These are phyloP conservation scores for Pterocles orientalis DNA, from an alignment of 2,113 vertebrate species.

Conservation along the genomic window DNA sequence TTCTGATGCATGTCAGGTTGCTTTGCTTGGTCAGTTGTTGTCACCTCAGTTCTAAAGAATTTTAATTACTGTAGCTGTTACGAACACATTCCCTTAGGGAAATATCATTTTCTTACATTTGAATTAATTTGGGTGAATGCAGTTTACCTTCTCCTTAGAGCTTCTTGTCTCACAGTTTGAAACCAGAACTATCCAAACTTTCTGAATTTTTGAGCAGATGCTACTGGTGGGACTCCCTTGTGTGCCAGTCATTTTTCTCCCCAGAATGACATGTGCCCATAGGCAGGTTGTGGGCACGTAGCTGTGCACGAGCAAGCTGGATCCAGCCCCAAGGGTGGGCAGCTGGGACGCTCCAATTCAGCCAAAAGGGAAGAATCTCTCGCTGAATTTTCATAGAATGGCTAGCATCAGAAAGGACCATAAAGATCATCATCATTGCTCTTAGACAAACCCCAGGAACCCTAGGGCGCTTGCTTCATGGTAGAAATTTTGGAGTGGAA, in stretches of 20 bases:
- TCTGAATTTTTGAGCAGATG: constrained; percentile 30
- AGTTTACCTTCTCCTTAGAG: constrained; percentile 12
- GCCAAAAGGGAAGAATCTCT: neutral
- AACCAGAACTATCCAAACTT: constrained; percentile 33
- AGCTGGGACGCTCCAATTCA: neutral
- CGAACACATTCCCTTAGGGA: constrained; percentile 6
- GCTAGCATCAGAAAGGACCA: too few relatives aligned
- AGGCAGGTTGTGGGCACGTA: neutral
- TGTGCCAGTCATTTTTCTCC: constrained; percentile 21
- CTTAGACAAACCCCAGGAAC: neutral
- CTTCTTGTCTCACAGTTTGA: constrained; percentile 3
- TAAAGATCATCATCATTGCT: neutral
- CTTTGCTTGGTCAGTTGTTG: constrained; percentile 53
- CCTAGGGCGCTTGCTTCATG: neutral
- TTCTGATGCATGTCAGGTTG: constrained; percentile 40
- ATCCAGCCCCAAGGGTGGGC: neutral
- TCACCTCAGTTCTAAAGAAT: constrained; percentile 45
- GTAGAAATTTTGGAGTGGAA: neutral
- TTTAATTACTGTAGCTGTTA: constrained; percentile 55
- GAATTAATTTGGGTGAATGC: constrained; percentile 6
- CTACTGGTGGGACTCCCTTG: neutral
- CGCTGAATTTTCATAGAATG: neutral
- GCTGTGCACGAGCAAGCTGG: neutral
- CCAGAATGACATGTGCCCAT: neutral
- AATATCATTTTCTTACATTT: constrained; percentile 24